Conservation (phyloP, 2,888 invertebrate species). For the Drosophila monieri region DNA sequence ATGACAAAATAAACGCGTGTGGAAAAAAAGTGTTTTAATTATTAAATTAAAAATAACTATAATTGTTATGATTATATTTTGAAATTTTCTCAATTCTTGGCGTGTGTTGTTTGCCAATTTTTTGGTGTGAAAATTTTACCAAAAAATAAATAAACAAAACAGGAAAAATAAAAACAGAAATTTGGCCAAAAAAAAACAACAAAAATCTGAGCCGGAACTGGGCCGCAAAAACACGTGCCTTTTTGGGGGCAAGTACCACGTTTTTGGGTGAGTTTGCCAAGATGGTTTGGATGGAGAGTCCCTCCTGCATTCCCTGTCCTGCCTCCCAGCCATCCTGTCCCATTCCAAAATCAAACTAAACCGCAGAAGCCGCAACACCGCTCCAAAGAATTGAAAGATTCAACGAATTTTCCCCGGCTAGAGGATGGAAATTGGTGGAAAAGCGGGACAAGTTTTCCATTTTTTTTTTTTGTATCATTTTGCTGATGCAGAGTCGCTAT, state of each 20-base stretch:
- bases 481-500: conserved; percentile 46
- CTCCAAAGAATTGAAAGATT: neutral
- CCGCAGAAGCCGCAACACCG: conserved; percentile 11
- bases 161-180: no score
- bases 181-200: neutral
- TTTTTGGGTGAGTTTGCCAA: conserved; percentile 42
- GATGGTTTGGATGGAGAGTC: neutral
- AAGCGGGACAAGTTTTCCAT: conserved; percentile 25
- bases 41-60: neutral
- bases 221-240: conserved; percentile 5
- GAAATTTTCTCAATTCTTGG: neutral
- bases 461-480: neutral
- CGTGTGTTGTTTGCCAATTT: neutral
- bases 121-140: neutral
- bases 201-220: neutral
- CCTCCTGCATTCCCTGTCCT: neutral
- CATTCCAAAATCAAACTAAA: conserved; percentile 7
- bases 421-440: conserved; percentile 2
- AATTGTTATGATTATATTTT: neutral
- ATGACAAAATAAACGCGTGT: neutral
- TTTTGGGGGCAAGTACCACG: conserved; percentile 1
- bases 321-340: no score
- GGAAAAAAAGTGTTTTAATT: neutral
- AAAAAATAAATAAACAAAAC: neutral
- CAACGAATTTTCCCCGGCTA: conserved; percentile 1